Percentiles rank a stretch among this genome's conserved stretches.
phyloP scores from a whole-genome alignment of 2,888 invertebrate species.

The Troides helena region DNA sequence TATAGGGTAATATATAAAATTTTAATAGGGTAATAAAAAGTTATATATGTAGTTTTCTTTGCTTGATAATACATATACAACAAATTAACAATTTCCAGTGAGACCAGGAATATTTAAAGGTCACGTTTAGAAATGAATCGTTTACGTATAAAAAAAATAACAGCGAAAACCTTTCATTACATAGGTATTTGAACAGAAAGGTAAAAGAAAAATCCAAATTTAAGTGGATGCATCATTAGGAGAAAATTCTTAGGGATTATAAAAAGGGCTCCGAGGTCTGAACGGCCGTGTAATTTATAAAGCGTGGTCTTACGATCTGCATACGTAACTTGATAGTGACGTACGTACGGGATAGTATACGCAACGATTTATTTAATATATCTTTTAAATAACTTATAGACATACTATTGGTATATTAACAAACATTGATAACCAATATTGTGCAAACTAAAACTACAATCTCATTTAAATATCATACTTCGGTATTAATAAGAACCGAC shows the following conservation, averaged over 20 bases:
- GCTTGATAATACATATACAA: too few relatives aligned
- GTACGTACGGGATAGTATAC: neutral
- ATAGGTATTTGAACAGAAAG: constrained; percentile 43
- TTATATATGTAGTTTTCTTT: too few relatives aligned
- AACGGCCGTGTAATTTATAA: constrained; percentile 68
- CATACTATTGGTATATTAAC: too few relatives aligned
- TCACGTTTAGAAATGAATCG: neutral
- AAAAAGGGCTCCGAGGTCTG: constrained; percentile 57
- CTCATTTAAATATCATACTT: too few relatives aligned
- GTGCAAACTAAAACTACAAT: too few relatives aligned
- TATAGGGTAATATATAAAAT: too few relatives aligned
- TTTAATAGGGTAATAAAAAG: too few relatives aligned
- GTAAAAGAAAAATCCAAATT: constrained; percentile 59
- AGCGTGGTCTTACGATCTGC: constrained; percentile 66
- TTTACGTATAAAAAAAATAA: constrained; percentile 13
- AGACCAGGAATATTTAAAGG: neutral
- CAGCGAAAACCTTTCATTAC: constrained; percentile 31
- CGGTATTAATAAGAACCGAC: too few relatives aligned
- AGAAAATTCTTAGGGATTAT: constrained; percentile 73
- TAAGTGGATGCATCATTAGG: constrained; percentile 69
- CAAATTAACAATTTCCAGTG: too few relatives aligned
- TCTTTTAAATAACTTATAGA: too few relatives aligned
- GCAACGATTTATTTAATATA: neutral
- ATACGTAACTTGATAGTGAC: constrained; percentile 58
- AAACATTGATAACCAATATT: too few relatives aligned